A percentile compares a stretch with the other conserved stretches of the same genome.
These are phyloP conservation scores for Lacerta viridis DNA, from an alignment of 2,797 vertebrate species.

Conservation along the genomic window DNA sequence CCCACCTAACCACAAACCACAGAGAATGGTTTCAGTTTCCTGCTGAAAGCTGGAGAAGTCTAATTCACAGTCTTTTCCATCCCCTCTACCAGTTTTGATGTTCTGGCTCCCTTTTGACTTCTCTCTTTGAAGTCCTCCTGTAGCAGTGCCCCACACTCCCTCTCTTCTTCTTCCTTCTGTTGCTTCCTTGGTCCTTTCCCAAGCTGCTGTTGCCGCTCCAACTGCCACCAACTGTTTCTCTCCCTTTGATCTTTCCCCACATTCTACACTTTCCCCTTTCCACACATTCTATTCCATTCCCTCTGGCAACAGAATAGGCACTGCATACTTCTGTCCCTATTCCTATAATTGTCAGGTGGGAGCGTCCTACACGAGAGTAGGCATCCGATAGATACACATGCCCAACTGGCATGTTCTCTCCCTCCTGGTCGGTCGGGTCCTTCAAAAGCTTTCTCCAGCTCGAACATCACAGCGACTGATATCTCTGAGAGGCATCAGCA, in stretches of 20 bases:
- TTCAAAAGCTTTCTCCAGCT: no score
- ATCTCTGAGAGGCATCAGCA: no score
- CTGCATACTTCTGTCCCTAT: not conserved
- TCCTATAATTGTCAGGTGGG: not conserved
- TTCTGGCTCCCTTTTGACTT: not conserved
- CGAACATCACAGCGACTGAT: no score
- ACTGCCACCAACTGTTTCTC: slow-evolving; percentile 8
- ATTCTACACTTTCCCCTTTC: not conserved
- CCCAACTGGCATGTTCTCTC: no score
- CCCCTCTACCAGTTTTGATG: not conserved
- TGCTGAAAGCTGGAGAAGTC: not conserved
- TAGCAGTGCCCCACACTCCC: no score
- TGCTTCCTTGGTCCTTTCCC: no score
- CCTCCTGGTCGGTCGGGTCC: no score
- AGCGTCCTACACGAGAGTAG: no score
- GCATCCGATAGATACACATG: no score
- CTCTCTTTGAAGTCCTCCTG: not conserved
- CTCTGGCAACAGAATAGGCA: not conserved
- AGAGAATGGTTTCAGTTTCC: not conserved
- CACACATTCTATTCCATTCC: not conserved
- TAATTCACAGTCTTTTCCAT: not conserved
- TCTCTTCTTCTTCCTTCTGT: no score
- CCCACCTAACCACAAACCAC: not conserved
- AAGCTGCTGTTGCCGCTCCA: not conserved
- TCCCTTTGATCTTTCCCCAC: not conserved